Evolutionary conservation across 2,888 invertebrate genomes (phyloP).

Genomic region (Microplitis manilae): DNA sequence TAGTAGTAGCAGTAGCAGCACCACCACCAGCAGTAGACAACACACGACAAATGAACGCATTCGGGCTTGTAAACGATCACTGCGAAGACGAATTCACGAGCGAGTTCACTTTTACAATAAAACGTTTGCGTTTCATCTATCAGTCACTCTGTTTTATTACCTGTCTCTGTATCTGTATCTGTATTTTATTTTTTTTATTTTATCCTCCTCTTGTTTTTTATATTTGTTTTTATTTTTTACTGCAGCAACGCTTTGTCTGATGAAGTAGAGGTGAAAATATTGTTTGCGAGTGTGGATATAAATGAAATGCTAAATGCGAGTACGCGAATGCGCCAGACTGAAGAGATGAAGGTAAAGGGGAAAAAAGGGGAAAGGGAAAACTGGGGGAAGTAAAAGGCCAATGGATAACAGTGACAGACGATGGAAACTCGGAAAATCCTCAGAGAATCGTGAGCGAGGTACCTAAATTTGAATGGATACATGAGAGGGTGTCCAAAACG

Average conservation of each 20-base stretch:
- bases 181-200: slow-evolving; percentile 20
- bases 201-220: neutral
- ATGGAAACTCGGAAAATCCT: slow-evolving; percentile 23
- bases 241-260: neutral
- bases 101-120: slow-evolving; percentile 28
- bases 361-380: neutral
- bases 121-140: slow-evolving; percentile 25
- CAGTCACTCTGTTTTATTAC: slow-evolving; percentile 34
- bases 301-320: slow-evolving; percentile 29
- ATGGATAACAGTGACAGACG: slow-evolving; percentile 20
- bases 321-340: neutral
- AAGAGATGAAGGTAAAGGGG: neutral
- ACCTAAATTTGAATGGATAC: slow-evolving; percentile 43
- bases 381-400: neutral
- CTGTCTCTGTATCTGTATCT: slow-evolving; percentile 9
- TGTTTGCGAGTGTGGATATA: slow-evolving; percentile 16
- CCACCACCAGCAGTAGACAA: slow-evolving; percentile 18
- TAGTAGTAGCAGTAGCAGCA: no score
- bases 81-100: slow-evolving; percentile 29
- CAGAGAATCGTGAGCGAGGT: slow-evolving; percentile 20
- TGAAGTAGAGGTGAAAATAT: slow-evolving; percentile 18
- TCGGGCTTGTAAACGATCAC: slow-evolving; percentile 24
- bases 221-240: neutral
- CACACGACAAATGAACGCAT: slow-evolving; percentile 38
- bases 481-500: slow-evolving; percentile 38